Base-by-base conservation (phyloP, 2,797 vertebrate species). In the Phylloscopus collybita region DNA sequence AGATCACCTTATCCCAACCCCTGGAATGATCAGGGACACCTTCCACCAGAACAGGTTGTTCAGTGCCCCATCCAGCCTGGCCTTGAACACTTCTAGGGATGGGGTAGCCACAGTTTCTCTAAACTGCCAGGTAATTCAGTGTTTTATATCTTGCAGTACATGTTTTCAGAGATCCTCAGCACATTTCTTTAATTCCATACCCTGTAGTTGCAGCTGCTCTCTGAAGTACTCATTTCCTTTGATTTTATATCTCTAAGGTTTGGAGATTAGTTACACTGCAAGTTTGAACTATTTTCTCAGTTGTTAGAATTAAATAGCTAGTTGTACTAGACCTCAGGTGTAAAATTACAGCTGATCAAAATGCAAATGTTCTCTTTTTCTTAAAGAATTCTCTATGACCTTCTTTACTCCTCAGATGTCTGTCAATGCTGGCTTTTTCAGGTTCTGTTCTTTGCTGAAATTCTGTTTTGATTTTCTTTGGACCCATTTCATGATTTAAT, bases 301-400 rank as follows among this genome's bases (percentile, higher is more conserved):
- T 84, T 92, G 85, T 90, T 81, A 86, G 78, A 90, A 93, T 96
- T 90, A 93, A 95, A 92, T 79, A 84, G 79, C 23, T 79, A 40
- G 88, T 81, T 92, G 82, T 94, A 75, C 38, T 53, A 93, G 80
- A 90, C 61, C 83, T 95, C 87, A 83, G 80, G 92, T 93, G 78
- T 92, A 90, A 97, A 88, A 93, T 84, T 70, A 91, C 21, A 61
- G 69, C 67, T 91, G 66, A 95, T 92, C 61, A 88, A 90, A 94
- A 96, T 96, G 92, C 78, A 82, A 12, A 53, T 61, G 44, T 88
- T 95, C 71, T 74, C 40, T 73, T 91, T 44, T 85, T 79, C 50
- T 65, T 83, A 16, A 64, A 84, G 50, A 80, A 78, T 57, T 80
- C 32, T 50, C 60, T n/a, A 2, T 76, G 73, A 90, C 88, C 78